These are phyloP conservation scores for Empis stercorea DNA, from an alignment of 2,888 invertebrate genomes.

Conservation along the genomic window DNA sequence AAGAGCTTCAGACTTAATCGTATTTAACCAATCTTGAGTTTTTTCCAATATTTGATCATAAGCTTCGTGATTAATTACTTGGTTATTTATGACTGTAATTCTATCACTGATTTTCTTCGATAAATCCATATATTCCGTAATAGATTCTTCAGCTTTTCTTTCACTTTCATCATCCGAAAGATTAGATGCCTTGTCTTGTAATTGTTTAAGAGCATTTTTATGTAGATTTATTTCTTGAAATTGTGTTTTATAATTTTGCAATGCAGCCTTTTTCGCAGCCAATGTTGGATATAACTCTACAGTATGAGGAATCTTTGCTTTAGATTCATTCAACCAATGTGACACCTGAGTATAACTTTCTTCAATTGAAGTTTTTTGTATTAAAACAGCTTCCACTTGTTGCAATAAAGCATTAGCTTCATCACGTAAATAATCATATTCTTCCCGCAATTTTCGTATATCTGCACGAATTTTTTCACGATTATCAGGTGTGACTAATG, in stretches of 20 bases:
- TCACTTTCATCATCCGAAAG: constrained; percentile 70
- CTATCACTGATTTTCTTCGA: constrained; percentile 53
- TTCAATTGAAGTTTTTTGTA: constrained; percentile 85
- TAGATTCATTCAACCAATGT: constrained; percentile 72
- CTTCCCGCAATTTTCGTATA: constrained; percentile 63
- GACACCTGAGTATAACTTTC: constrained; percentile 81
- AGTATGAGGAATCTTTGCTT: constrained; percentile 57
- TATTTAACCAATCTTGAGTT: constrained; percentile 68
- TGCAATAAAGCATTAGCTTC: constrained; percentile 74
- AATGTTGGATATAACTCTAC: constrained; percentile 64
- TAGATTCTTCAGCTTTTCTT: constrained; percentile 57
- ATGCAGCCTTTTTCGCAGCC: constrained; percentile 76
- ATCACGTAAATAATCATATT: constrained; percentile 73
- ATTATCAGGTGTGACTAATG: constrained; percentile 75
- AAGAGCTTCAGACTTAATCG: constrained; percentile 64
- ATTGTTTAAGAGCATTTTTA: constrained; percentile 67
- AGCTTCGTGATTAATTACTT: constrained; percentile 68
- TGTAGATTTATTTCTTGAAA: constrained; percentile 79
- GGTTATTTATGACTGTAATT: constrained; percentile 52
- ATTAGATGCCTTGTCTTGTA: constrained; percentile 67
- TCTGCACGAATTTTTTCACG: constrained; percentile 75
- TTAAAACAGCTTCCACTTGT: constrained; percentile 74
- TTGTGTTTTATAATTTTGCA: constrained; percentile 67
- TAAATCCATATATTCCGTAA: constrained; percentile 56
- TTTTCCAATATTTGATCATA: constrained; percentile 72